Evolutionary conservation across 2,113 vertebrate species (phyloP).

Genomic region (Rhinoderma darwinii): DNA sequence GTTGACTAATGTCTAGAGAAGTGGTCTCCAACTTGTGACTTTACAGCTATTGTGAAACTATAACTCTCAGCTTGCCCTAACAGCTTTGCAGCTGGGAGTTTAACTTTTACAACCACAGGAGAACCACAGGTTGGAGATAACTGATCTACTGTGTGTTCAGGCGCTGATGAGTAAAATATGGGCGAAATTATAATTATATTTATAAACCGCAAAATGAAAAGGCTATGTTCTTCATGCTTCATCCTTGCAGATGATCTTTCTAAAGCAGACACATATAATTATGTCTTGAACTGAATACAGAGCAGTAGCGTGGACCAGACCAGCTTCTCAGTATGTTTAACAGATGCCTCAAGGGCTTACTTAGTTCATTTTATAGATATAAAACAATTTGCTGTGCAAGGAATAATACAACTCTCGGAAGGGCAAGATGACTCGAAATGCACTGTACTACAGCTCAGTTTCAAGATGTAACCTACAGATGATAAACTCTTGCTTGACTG

Average conservation of each 20-base stretch:
- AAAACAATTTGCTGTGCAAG: constrained; percentile 57
- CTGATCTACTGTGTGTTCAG: neutral
- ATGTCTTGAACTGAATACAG: constrained; percentile 8
- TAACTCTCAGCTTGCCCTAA: neutral
- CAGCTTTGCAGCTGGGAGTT: neutral
- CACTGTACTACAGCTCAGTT: constrained; percentile 35
- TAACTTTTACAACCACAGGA: neutral
- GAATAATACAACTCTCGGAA: constrained; percentile 52
- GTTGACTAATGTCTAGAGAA: no score
- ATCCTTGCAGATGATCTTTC: neutral
- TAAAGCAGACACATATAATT: neutral
- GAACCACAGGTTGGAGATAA: neutral
- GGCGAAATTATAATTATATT: neutral
- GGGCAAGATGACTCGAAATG: constrained; percentile 31
- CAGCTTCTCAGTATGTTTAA: constrained; percentile 37
- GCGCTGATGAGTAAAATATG: neutral
- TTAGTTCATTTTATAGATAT: constrained; percentile 47
- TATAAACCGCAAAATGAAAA: neutral
- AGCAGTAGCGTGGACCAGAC: constrained; percentile 16
- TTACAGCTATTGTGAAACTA: neutral
- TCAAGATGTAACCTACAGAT: constrained; percentile 46
- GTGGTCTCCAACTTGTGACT: no score
- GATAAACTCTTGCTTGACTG: constrained; percentile 52
- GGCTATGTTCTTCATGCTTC: neutral
- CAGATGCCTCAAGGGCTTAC: constrained; percentile 33